Conservation (phyloP, 37 sponge, comb jelly and placozoan genomes). For the Halichondria panicea region DNA sequence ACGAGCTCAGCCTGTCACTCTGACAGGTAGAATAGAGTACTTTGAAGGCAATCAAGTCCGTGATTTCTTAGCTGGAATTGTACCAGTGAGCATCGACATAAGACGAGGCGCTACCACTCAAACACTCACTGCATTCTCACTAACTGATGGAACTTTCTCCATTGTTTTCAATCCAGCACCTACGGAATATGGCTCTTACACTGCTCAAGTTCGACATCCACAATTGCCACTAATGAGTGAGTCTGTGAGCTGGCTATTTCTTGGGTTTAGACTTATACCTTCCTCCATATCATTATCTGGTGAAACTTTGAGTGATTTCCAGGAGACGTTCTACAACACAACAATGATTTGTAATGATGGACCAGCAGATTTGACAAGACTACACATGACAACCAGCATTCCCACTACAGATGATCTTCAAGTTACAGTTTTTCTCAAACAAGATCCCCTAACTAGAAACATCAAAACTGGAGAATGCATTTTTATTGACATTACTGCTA, state of each 20-base stretch:
- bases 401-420: neutral
- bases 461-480: constrained; percentile 12
- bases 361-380: constrained; percentile 4
- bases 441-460: neutral
- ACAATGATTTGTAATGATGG: constrained; percentile 35
- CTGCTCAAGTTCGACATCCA: constrained; percentile 25
- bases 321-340: constrained; percentile 35
- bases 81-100: constrained; percentile 37
- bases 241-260: neutral
- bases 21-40: constrained; percentile 19
- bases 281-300: neutral
- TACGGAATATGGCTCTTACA: constrained; percentile 34
- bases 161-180: constrained; percentile 22
- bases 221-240: neutral
- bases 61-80: constrained; percentile 14
- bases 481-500: constrained; percentile 5
- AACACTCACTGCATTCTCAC: constrained; percentile 3
- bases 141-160: constrained; percentile 12
- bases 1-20: constrained; percentile 7
- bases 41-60: constrained; percentile 3
- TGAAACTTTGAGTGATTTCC: neutral
- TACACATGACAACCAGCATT: neutral
- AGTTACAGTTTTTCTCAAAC: neutral
- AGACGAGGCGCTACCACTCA: neutral
- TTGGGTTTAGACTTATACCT: constrained; percentile 30